phyloP scores from a whole-genome alignment of 1,140 invertebrate species.

The fruit fly (Drosophila melanogaster) region Release_6_plus_ISO1_MT NT_033777.3:16748501-16749000 shows the following conservation, averaged over 20 bases:
- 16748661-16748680: slow-evolving; percentile 64
- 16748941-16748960: slow-evolving; percentile 6
- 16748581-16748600: background rate
- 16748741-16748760: slow-evolving; percentile 53
- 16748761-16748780: slow-evolving; percentile 46
- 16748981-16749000: slow-evolving; percentile 68
- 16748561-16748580: background rate
- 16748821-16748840: background rate
- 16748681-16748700: slow-evolving; percentile 27
- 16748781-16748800: slow-evolving; percentile 1
- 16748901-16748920: background rate
- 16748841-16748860: background rate
- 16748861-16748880: background rate
- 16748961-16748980: slow-evolving; percentile 27
- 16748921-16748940: background rate
- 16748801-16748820: background rate
- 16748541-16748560: no score
- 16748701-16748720: slow-evolving; percentile 44
- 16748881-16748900: background rate
- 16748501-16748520: no score
- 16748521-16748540: no score
- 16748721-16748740: slow-evolving; percentile 64
- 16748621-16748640: background rate
- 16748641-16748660: slow-evolving; percentile 31
- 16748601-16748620: background rate